Evolutionary conservation across 2,113 vertebrate species (phyloP), one percentile per base, ranked within the genome.

Genomic region (Lanius collurio): DNA sequence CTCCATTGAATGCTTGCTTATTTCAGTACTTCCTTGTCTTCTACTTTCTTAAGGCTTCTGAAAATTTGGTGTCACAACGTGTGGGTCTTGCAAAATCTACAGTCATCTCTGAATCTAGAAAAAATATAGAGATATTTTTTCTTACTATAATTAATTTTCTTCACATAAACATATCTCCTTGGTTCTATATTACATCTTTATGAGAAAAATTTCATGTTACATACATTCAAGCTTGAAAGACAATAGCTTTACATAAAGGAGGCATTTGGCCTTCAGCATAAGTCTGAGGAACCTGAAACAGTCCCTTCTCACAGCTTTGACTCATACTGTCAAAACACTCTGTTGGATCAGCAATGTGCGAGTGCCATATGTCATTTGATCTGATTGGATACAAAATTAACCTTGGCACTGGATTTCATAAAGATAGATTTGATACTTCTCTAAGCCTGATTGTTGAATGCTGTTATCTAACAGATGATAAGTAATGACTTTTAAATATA

Each of bases 31-130:
- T 70, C 19, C 6, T 49, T 76, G 13, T 15, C 14, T 75, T 89
- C 56, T 57, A 8, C 7, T 63, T 89, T 67, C 19, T 24, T 55
- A 55, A 13, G 24, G 13, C 22, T 80, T 77, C 30, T 73, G 49
- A 89, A 91, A 73, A 73, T 50, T 13, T 73, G 10, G 2, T 59
- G 7, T 50, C 42, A 23, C 22, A 80, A n/a, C 9, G 80, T n/a
- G 64, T 15, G 9, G 80, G 4, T 10, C 28, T 93, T 53, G 19
- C 9, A 49, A 84, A 80, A 75, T 44, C 6, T 26, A 24, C 22
- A 35, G 15, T n/a, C 0, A 0, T 63, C 13, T 62, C 22, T 41
- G 10, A 59, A 20, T 35, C 13, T 74, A 68, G 11, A 11, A 11
- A 73, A 73, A 92, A 81, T 35, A 9, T 63, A 80, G 35, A 55